Evolutionary conservation across 1,140 invertebrate species (phyloP).

Genomic region (Drosophila quadrilineata): DNA sequence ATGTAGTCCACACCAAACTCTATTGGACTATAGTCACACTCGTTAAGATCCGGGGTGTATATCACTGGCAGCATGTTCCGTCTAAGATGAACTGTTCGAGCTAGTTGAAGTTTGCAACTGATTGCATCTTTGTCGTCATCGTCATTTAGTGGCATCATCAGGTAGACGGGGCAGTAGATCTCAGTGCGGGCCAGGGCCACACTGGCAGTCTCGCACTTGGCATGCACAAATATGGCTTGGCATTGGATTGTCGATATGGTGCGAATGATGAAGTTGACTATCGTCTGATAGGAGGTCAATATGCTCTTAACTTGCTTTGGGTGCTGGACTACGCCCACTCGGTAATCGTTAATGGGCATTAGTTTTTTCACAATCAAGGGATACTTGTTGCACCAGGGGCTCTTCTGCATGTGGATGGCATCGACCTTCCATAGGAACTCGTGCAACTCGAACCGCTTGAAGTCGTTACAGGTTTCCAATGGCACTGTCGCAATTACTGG

Average conservation of each 20-base stretch:
- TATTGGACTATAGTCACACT: conserved; percentile 51
- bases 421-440: conserved; percentile 72
- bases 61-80: conserved; percentile 61
- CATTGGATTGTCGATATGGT: conserved; percentile 76
- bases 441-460: conserved; percentile 69
- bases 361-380: conserved; percentile 77
- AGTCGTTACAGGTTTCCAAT: conserved; percentile 69
- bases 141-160: conserved; percentile 54
- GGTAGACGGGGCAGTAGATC: conserved; percentile 73
- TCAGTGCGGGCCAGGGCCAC: conserved; percentile 56
- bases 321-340: conserved; percentile 53
- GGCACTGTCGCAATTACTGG: conserved; percentile 72
- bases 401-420: conserved; percentile 75
- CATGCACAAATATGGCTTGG: conserved; percentile 63
- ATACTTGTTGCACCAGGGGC: conserved; percentile 75
- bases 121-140: conserved; percentile 39
- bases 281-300: conserved; percentile 59
- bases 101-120: conserved; percentile 53
- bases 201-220: conserved; percentile 62
- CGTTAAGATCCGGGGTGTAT: conserved; percentile 60
- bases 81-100: conserved; percentile 52
- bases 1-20: conserved; percentile 75
- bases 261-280: conserved; percentile 74
- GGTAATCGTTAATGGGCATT: conserved; percentile 65
- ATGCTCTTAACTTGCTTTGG: conserved; percentile 52